Conservation (phyloP, 2,888 invertebrate species). For the Eulithis testata region DNA sequence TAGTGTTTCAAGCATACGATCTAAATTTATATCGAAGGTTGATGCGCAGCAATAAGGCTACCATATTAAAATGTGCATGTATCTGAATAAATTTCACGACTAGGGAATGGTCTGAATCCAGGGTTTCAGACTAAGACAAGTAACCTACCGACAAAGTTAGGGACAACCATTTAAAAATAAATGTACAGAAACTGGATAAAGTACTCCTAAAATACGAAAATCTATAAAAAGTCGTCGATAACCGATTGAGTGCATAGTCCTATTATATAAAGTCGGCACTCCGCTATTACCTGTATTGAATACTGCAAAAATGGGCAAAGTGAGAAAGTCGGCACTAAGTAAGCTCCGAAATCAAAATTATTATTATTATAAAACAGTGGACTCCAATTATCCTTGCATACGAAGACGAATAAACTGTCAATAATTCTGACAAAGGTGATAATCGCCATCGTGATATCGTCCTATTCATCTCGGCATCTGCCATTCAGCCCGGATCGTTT, state of each 20-base stretch:
- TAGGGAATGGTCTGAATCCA: conserved; percentile 44
- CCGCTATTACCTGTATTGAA: too few relatives aligned
- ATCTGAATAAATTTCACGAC: conserved; percentile 59
- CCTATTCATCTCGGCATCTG: conserved; percentile 49
- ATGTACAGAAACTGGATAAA: too few relatives aligned
- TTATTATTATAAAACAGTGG: not conserved
- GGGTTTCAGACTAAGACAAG: conserved; percentile 3
- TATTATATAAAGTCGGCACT: too few relatives aligned
- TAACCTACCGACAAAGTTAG: too few relatives aligned
- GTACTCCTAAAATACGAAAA: too few relatives aligned
- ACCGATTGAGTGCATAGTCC: too few relatives aligned
- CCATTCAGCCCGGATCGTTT: conserved; percentile 54
- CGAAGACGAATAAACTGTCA: conserved; percentile 36
- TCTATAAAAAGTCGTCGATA: too few relatives aligned
- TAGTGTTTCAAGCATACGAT: conserved; percentile 15
- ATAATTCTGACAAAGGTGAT: conserved; percentile 45
- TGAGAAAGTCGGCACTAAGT: too few relatives aligned
- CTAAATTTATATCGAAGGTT: conserved; percentile 10
- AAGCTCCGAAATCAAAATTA: too few relatives aligned
- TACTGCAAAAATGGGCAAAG: too few relatives aligned
- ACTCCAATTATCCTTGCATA: conserved; percentile 9
- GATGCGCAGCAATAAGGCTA: conserved; percentile 36
- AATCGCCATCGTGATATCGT: conserved; percentile 47
- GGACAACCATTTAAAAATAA: too few relatives aligned
- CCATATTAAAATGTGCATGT: conserved; percentile 64